These are phyloP conservation scores for Apodemia zela DNA, from an alignment of 2,888 invertebrate genomes.

Conservation along the genomic window DNA sequence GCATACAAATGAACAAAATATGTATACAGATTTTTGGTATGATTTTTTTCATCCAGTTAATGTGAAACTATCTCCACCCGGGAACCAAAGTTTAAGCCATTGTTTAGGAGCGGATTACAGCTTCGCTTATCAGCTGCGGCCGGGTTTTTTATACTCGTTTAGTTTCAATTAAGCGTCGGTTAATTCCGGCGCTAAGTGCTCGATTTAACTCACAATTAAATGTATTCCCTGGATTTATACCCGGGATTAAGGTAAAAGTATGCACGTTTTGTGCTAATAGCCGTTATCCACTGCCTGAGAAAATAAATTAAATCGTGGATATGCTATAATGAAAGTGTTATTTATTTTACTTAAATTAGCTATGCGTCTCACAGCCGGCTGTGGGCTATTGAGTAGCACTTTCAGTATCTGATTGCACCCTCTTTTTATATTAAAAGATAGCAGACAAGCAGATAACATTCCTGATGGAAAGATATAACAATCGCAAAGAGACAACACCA, in stretches of 20 bases:
- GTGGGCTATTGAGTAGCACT: too few relatives aligned
- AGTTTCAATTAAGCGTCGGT: constrained; percentile 74
- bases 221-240: constrained; percentile 71
- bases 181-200: constrained; percentile 69
- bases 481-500: too few relatives aligned
- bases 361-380: too few relatives aligned
- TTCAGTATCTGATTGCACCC: too few relatives aligned
- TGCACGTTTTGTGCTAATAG: constrained; percentile 57
- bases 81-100: constrained; percentile 55
- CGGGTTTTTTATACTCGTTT: constrained; percentile 53
- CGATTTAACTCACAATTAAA: constrained; percentile 66
- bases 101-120: constrained; percentile 63
- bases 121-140: constrained; percentile 55
- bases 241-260: constrained; percentile 67
- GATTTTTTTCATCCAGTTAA: not conserved
- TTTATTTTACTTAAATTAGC: too few relatives aligned
- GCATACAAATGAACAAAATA: not conserved
- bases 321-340: too few relatives aligned
- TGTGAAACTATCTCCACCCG: constrained; percentile 26
- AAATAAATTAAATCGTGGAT: too few relatives aligned
- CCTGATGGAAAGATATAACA: too few relatives aligned
- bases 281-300: constrained; percentile 64
- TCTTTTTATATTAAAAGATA: too few relatives aligned
- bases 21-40: not conserved
- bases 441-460: too few relatives aligned